These are phyloP conservation scores for Anser brachyrhynchus DNA, from an alignment of 2,113 vertebrate species.

Conservation along the genomic window DNA sequence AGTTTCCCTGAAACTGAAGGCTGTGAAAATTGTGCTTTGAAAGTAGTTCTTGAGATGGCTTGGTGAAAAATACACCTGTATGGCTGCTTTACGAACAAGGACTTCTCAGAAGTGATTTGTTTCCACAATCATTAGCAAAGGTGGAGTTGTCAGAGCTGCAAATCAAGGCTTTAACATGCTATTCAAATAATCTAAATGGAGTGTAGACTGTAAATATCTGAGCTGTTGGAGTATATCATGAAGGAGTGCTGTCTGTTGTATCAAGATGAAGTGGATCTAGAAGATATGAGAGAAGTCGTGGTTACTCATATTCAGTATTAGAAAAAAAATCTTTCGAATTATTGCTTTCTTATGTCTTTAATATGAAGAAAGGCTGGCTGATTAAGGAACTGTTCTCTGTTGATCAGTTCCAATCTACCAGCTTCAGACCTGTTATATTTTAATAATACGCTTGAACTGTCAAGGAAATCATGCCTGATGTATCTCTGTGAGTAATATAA, in stretches of 20 bases:
- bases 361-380: not conserved
- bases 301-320: not conserved
- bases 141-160: not conserved
- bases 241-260: not conserved
- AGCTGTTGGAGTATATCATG: not conserved
- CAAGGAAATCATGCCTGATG: not conserved
- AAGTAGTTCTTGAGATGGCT: not conserved
- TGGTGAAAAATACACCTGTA: not conserved
- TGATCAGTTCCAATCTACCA: not conserved
- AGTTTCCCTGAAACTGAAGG: not conserved
- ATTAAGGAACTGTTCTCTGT: not conserved
- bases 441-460: not conserved
- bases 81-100: not conserved
- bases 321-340: not conserved
- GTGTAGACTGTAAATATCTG: not conserved
- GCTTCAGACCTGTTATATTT: not conserved
- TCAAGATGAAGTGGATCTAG: not conserved
- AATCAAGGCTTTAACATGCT: not conserved
- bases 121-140: not conserved
- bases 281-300: not conserved
- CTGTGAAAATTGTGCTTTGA: not conserved
- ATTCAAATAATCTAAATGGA: not conserved
- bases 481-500: not conserved
- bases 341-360: slow-evolving; percentile 6
- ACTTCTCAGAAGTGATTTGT: not conserved